A percentile compares a stretch with the other conserved stretches of the same genome.
Conservation (phyloP, 1,140 invertebrate genomes). For the Aradophagus sp. region DNA sequence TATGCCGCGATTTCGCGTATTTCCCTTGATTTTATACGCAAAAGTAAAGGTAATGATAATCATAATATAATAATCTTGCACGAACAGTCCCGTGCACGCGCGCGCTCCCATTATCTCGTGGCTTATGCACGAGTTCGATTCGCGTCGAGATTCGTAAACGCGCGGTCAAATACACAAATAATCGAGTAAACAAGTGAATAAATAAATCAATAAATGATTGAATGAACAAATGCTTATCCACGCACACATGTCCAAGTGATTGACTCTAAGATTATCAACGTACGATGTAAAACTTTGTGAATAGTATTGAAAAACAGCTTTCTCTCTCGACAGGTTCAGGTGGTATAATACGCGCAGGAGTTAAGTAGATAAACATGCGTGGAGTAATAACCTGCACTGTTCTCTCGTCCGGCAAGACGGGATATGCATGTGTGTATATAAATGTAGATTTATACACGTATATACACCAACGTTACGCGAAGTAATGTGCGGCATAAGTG, state of each 20-base stretch:
- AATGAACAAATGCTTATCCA: constrained; percentile 40
- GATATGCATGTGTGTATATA: constrained; percentile 55
- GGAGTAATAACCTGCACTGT: constrained; percentile 63
- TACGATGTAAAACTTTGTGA: constrained; percentile 59
- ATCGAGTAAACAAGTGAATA: constrained; percentile 10
- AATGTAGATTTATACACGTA: no score
- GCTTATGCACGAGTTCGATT: constrained; percentile 7
- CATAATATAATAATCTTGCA: constrained; percentile 14
- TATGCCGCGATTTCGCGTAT: constrained; percentile 6
- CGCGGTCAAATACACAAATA: no score
- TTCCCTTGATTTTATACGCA: constrained; percentile 1
- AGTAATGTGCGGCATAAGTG: constrained; percentile 61
- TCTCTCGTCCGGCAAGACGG: constrained; percentile 29
- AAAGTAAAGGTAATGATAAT: constrained; percentile 20
- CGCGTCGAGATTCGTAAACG: no score
- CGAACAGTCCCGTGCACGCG: background rate
- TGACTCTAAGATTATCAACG: constrained; percentile 55
- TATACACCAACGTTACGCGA: constrained; percentile 59
- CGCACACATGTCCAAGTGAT: constrained; percentile 9
- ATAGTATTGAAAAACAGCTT: constrained; percentile 72
- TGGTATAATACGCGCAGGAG: constrained; percentile 65
- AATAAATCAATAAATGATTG: constrained; percentile 43
- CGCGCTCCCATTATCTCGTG: constrained; percentile 7
- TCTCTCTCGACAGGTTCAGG: constrained; percentile 71
- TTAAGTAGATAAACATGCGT: constrained; percentile 72